Conservation (phyloP, 1,140 invertebrate species). For the Eubasilissa regina region DNA sequence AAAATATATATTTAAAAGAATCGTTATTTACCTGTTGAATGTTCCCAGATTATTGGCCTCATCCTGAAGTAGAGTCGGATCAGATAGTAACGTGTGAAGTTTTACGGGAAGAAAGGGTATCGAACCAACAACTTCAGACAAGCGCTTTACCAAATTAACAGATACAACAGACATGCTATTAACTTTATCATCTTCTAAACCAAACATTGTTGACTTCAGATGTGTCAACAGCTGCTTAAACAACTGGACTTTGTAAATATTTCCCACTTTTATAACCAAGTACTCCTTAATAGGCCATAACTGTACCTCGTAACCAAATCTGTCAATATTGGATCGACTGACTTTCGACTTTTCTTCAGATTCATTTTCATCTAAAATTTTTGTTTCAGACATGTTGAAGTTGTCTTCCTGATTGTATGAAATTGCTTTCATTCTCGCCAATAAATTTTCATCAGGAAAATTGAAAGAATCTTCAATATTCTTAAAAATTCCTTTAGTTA, state of each 20-base stretch:
- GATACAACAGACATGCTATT: not conserved
- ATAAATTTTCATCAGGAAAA: constrained; percentile 52
- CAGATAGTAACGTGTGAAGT: constrained; percentile 32
- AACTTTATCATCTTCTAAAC: not conserved
- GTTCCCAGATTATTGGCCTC: constrained; percentile 7
- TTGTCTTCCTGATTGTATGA: not conserved
- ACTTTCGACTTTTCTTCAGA: not conserved
- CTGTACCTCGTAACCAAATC: constrained; percentile 60
- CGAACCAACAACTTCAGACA: constrained; percentile 30
- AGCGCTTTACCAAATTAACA: constrained; percentile 38
- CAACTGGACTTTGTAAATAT: constrained; percentile 62
- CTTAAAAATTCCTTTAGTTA: constrained; percentile 39
- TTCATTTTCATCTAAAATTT: not conserved
- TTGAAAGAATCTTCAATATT: constrained; percentile 53
- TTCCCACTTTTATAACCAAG: constrained; percentile 65
- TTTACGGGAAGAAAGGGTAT: constrained; percentile 41
- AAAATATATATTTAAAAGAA: not conserved
- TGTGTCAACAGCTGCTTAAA: constrained; percentile 49
- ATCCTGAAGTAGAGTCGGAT: constrained; percentile 26
- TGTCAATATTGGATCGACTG: constrained; percentile 25
- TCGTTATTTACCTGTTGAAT: constrained; percentile 25
- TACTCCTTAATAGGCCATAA: constrained; percentile 66
- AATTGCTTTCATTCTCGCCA: not conserved
- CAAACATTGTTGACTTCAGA: constrained; percentile 10
- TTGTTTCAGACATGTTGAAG: not conserved